phyloP scores from a whole-genome alignment of 2,797 vertebrate species.

The Tenualosa thibaudeaui region DNA sequence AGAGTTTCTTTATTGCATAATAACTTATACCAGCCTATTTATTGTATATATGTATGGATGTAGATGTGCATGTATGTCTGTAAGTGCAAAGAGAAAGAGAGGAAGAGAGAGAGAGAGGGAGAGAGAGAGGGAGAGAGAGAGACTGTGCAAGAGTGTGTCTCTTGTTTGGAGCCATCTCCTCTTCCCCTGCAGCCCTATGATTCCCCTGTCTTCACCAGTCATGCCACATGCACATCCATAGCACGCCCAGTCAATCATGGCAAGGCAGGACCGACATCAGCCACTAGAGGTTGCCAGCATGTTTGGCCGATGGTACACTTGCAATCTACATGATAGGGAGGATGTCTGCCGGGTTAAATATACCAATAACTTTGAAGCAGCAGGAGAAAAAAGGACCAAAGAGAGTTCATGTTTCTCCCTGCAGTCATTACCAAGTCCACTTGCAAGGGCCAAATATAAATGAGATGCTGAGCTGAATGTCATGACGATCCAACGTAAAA shows the following conservation, averaged over 20 bases:
- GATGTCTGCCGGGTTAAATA: not conserved
- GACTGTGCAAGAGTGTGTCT: not conserved
- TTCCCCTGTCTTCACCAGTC: not conserved
- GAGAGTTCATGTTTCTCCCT: not conserved
- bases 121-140: not conserved
- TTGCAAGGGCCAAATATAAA: too few relatives aligned
- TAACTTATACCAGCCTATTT: too few relatives aligned
- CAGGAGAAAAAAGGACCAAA: not conserved
- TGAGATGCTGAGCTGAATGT: too few relatives aligned
- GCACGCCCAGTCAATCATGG: not conserved
- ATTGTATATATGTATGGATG: not conserved
- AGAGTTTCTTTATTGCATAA: too few relatives aligned
- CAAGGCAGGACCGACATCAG: not conserved
- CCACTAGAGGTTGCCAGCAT: not conserved
- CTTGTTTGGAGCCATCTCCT: too few relatives aligned
- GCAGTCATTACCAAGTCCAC: not conserved
- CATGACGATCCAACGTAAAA: not conserved
- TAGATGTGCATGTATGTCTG: not conserved
- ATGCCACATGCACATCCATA: not conserved
- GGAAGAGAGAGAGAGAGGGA: not conserved
- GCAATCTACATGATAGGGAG: not conserved
- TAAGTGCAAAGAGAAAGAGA: too few relatives aligned
- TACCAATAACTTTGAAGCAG: slow-evolving; percentile 3
- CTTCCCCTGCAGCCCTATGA: not conserved
- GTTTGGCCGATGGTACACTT: not conserved